Percentiles rank a stretch among this genome's conserved stretches.
Conservation (phyloP, 2,888 invertebrate genomes). For the Diplazon laetatorius region DNA sequence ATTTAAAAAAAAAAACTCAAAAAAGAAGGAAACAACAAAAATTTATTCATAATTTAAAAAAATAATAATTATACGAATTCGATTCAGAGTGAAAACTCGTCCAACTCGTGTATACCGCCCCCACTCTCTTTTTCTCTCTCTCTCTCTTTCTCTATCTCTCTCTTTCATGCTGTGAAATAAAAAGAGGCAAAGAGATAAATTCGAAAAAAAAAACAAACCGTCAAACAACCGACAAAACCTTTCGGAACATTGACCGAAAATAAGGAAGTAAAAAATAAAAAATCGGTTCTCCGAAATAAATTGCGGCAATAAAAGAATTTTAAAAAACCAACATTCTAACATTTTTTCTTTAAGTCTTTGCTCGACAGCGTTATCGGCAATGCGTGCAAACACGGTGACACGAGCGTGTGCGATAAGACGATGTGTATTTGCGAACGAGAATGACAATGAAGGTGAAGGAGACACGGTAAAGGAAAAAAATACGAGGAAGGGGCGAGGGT, state of each 20-base stretch:
- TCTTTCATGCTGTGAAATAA: conserved; percentile 7
- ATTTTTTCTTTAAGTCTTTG: conserved; percentile 6
- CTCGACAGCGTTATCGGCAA: conserved; percentile 37
- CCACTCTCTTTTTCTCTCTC: too few relatives aligned
- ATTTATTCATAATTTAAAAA: too few relatives aligned
- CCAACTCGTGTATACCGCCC: too few relatives aligned
- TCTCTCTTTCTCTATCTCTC: too few relatives aligned
- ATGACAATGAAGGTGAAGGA: too few relatives aligned
- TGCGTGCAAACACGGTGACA: conserved; percentile 44
- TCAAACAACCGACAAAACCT: neutral
- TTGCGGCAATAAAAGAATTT: conserved; percentile 23
- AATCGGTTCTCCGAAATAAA: conserved; percentile 22
- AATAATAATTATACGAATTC: too few relatives aligned
- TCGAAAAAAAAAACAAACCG: neutral
- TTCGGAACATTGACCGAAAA: conserved; percentile 14
- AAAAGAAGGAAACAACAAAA: too few relatives aligned
- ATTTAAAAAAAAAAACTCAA: too few relatives aligned
- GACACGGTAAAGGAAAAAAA: too few relatives aligned
- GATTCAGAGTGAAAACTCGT: conserved; percentile 23
- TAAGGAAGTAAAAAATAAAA: conserved; percentile 17
- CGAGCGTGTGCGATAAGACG: conserved; percentile 48
- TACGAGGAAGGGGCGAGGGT: neutral
- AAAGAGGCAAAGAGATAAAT: conserved; percentile 19
- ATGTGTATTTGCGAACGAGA: conserved; percentile 12
- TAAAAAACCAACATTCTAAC: conserved; percentile 31